Evolutionary conservation across 2,888 invertebrate genomes (phyloP).

Genomic region (Abscondita cerata): DNA sequence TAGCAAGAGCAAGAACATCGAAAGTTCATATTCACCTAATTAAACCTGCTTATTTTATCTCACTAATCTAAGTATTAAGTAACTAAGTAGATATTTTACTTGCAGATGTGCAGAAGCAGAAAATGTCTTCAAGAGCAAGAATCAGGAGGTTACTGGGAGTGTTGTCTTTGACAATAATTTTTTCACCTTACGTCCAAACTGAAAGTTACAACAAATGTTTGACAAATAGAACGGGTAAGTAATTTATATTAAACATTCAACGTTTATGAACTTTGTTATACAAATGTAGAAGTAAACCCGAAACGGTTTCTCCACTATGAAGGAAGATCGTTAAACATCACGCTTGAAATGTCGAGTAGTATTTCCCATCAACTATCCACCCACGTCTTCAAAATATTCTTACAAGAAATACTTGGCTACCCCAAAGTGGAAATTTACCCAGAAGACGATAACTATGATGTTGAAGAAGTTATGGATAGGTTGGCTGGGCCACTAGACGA

Average conservation of each 20-base stretch:
- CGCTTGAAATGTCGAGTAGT: slow-evolving; percentile 63
- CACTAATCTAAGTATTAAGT: no score
- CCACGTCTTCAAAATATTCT: slow-evolving; percentile 65
- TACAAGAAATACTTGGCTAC: slow-evolving; percentile 61
- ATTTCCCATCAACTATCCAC: slow-evolving; percentile 65
- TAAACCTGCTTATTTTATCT: no score
- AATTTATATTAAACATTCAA: neutral
- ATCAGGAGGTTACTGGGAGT: slow-evolving; percentile 13
- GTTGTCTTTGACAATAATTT: slow-evolving; percentile 10
- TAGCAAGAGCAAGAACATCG: no score
- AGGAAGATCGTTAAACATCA: slow-evolving; percentile 57
- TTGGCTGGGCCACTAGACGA: slow-evolving; percentile 43
- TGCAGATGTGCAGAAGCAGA: slow-evolving; percentile 16
- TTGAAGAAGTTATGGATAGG: slow-evolving; percentile 52
- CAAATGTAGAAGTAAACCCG: slow-evolving; percentile 60
- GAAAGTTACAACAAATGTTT: slow-evolving; percentile 22
- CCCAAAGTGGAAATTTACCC: slow-evolving; percentile 55
- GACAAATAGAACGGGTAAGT: slow-evolving; percentile 19
- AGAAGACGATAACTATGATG: slow-evolving; percentile 59
- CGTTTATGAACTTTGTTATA: slow-evolving; percentile 18
- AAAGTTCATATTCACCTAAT: no score
- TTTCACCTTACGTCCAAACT: slow-evolving; percentile 15
- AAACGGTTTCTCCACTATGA: slow-evolving; percentile 58
- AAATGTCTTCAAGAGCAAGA: slow-evolving; percentile 21
- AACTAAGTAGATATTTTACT: slow-evolving; percentile 12